Base-by-base conservation (phyloP, 1,140 invertebrate species). In the Babylonia areolata region DNA sequence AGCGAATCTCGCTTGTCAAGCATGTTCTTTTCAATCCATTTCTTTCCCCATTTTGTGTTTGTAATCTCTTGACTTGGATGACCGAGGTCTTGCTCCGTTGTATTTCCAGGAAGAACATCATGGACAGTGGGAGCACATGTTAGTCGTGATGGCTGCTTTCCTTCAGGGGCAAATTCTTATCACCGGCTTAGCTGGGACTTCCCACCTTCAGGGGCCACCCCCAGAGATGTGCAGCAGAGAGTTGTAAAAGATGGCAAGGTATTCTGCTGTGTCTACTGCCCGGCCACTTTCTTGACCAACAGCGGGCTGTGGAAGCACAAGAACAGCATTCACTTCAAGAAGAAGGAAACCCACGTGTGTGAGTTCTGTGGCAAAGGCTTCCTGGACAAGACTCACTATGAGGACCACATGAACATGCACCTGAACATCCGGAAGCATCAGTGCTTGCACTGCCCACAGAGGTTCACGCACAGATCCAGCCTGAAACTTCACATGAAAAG, bases 291-390 rank as follows among this genome's bases (percentile, higher is more conserved):
- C 20, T 9, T 31, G 3, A 77, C 75, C 75, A 39, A 77, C 75
- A 77, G 75, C 37, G 75, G 75, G 28, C 75, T 77, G 75, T 77
- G 75, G 75, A 77, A 77, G 75, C 75, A 77, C 75, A 77, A 40
- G 35, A 77, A 40, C 75, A 77, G 23, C 75, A 40, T 77, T 42
- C 75, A 77, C 75, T 28, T 77, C 12, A 40, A 40, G 37, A 39
- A 28, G 20, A 77, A 39, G 15, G 33, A 77, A 31, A 77, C 46
- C 23, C 46, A 80, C n/a, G 46, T 51, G 6, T 80, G 78, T 31
- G n/a, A 5, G 15, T 31, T 80, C 42, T 80, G 78, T 28, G 78
- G 78, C 1, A 80, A 58, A 54, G 78, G 78, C 6, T 80, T 80
- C 42, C 17, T 80, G 78, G 46, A 54, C n/a, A 51, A 54, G 42